Conservation (phyloP, 2,888 invertebrate species). For the Pachymerium ferrugineum region DNA sequence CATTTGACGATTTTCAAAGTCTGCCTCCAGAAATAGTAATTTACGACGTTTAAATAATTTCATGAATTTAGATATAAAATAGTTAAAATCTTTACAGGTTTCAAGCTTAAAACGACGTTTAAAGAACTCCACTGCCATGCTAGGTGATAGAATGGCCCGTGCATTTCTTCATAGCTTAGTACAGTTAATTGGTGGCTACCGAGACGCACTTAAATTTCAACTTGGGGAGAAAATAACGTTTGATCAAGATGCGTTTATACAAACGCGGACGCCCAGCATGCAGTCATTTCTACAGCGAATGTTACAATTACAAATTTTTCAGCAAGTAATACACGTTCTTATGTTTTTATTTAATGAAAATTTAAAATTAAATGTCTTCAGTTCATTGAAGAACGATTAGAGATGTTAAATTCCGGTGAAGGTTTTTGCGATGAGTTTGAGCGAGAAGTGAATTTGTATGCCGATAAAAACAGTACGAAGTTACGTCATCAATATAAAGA, state of each 20-base stretch:
- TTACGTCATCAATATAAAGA: slow-evolving; percentile 69
- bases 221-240: slow-evolving; percentile 73
- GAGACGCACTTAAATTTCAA: slow-evolving; percentile 74
- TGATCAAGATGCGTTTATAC: slow-evolving; percentile 78
- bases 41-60: slow-evolving; percentile 16
- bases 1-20: slow-evolving; percentile 82
- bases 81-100: slow-evolving; percentile 54
- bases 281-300: slow-evolving; percentile 85
- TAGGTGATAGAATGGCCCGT: slow-evolving; percentile 88
- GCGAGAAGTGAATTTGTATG: slow-evolving; percentile 70
- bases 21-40: slow-evolving; percentile 84
- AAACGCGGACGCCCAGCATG: slow-evolving; percentile 73
- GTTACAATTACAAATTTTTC: slow-evolving; percentile 88
- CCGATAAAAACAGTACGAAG: slow-evolving; percentile 53
- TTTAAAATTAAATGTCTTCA: slow-evolving; percentile 47
- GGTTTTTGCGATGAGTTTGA: slow-evolving; percentile 95
- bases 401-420: slow-evolving; percentile 84
- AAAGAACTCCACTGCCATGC: slow-evolving; percentile 65
- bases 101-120: slow-evolving; percentile 68
- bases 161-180: slow-evolving; percentile 88
- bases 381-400: slow-evolving; percentile 91
- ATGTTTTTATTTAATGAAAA: neutral
- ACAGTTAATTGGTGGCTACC: slow-evolving; percentile 87
- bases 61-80: neutral
- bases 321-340: slow-evolving; percentile 64